Conservation (phyloP, 1,140 invertebrate genomes). For the Battus philenor region DNA sequence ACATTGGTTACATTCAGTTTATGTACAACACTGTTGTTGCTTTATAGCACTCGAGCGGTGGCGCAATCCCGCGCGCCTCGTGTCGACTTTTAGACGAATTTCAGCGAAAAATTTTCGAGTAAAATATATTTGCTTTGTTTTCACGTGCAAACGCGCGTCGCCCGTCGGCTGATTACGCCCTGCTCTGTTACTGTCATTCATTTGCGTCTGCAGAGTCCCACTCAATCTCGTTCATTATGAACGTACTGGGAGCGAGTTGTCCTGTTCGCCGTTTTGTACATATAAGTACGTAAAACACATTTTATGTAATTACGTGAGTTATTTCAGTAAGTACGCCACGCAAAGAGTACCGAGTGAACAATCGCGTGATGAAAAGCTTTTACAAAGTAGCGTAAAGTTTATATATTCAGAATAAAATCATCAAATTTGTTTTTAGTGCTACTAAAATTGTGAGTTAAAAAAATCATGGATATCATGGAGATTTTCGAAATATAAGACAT, state of each 20-base stretch:
- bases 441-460: no score
- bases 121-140: conserved; percentile 54
- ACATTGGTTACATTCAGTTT: no score
- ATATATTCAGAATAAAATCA: no score
- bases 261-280: conserved; percentile 50
- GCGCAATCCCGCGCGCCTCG: no score
- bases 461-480: no score
- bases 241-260: conserved; percentile 42
- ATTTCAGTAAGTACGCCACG: no score
- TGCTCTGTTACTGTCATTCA: conserved; percentile 60
- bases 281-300: conserved; percentile 44
- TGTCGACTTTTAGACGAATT: conserved; percentile 23
- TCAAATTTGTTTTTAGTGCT: no score
- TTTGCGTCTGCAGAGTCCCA: conserved; percentile 59
- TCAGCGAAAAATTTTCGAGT: conserved; percentile 35
- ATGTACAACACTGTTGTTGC: no score
- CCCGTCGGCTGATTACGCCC: conserved; percentile 58
- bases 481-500: no score
- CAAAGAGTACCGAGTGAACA: no score
- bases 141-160: conserved; percentile 49
- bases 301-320: conserved; percentile 49
- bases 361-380: no score
- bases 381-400: no score
- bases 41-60: background rate
- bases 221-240: conserved; percentile 72